Conservation (phyloP, 2,888 invertebrate species). For the Physocephala rufipes region DNA sequence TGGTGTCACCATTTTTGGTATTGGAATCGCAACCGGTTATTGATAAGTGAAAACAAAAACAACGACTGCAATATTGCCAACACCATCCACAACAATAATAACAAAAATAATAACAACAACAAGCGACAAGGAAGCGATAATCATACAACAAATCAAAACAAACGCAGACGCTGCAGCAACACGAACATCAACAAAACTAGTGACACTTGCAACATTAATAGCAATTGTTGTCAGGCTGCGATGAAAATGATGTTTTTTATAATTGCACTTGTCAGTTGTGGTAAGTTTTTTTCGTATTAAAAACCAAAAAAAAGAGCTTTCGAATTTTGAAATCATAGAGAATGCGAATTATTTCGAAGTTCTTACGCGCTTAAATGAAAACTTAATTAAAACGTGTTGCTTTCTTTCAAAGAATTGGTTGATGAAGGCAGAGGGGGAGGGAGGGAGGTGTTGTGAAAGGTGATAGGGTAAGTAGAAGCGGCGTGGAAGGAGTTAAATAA, state of each 20-base stretch:
- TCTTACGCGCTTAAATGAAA: too few relatives aligned
- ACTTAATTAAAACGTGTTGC: too few relatives aligned
- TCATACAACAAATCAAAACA: background rate
- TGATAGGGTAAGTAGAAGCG: too few relatives aligned
- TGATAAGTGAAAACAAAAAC: background rate
- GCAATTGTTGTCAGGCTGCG: background rate
- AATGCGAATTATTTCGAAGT: background rate
- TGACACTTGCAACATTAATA: background rate
- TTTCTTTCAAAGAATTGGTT: too few relatives aligned
- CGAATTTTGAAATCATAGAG: background rate
- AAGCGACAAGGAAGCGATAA: background rate
- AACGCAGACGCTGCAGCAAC: background rate
- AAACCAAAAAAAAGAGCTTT: background rate
- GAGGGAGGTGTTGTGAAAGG: too few relatives aligned
- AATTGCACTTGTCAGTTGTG: background rate
- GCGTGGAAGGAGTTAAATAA: too few relatives aligned
- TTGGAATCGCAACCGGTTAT: background rate
- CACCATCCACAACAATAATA: too few relatives aligned
- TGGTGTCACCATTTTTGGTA: background rate
- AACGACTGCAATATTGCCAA: background rate
- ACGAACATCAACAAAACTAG: background rate
- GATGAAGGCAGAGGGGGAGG: too few relatives aligned
- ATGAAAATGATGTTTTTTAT: background rate
- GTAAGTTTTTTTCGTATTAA: conserved; percentile 8
- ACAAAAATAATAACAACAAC: too few relatives aligned